Base-by-base conservation (phyloP, 1,140 invertebrate species). In the Magallana ariakensis region DNA sequence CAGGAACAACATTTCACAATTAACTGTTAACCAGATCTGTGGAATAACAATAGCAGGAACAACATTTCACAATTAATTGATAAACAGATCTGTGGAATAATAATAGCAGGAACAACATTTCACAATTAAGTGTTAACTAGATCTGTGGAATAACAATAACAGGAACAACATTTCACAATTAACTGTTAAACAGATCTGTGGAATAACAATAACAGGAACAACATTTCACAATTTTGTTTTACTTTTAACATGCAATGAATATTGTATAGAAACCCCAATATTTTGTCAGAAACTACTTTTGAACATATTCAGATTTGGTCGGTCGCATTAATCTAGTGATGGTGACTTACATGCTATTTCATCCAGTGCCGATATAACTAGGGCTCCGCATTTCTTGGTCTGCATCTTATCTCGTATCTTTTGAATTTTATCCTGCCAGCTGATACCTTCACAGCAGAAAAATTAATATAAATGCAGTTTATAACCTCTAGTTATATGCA, bases 71-170 rank as follows among this genome's bases (percentile, higher is more conserved):
- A n/a, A n/a, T n/a, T n/a, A n/a, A n/a, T n/a, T n/a, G n/a, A n/a
- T 99, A 46, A 99, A 95, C 53, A 99, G 95, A 96, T 98, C 97
- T 97, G 94, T 58, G 95, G 94, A 86, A 90, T 86, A 70, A 22
- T 15, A 81, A n/a, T 46, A 46, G 5, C 33, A 46, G 33, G 33
- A 4, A 46, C 1, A 46, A 46, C 33, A 46, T 46, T 46, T 46
- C 5, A n/a, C n/a, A n/a, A n/a, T n/a, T n/a, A n/a, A n/a, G n/a
- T n/a, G 95, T 99, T 99, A 46, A 99, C 95, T 46, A 99, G 95
- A 96, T 98, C 97, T 97, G 94, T 58, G 95, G 94, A 86, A 90
- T 86, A 70, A 22, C 10, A 81, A n/a, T 46, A 46, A 46, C 33
- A 46, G 33, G 33, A 4, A 46, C 1, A 46, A 46, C 33, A 46